These are phyloP conservation scores for Caranx ignobilis DNA, from an alignment of 2,113 vertebrate genomes.

Conservation along the genomic window DNA sequence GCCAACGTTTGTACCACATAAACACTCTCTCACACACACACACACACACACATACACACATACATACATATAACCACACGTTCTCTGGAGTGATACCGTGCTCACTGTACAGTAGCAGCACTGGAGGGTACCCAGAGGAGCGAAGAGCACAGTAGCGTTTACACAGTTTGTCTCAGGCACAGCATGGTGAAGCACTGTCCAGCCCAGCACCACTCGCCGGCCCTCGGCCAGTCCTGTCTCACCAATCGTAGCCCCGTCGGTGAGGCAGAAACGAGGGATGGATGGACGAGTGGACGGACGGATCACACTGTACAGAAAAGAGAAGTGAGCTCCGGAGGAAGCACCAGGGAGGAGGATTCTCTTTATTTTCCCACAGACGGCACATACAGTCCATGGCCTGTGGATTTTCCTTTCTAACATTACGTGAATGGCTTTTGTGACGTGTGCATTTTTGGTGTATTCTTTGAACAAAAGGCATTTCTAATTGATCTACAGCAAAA, in stretches of 20 bases:
- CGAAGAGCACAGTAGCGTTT: conserved; percentile 75
- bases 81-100: conserved; percentile 49
- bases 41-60: conserved; percentile 20
- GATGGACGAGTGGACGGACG: conserved; percentile 7
- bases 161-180: conserved; percentile 84
- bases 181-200: conserved; percentile 68
- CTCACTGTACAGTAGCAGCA: conserved; percentile 34
- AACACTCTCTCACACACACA: conserved; percentile 19
- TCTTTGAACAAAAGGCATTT: conserved; percentile 71
- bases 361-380: background rate
- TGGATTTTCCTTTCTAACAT: conserved; percentile 61
- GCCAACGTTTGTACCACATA: conserved; percentile 67
- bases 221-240: conserved; percentile 57
- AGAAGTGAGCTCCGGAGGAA: background rate
- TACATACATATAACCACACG: conserved; percentile 3
- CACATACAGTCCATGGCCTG: conserved; percentile 42
- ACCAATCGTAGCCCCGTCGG: conserved; percentile 69
- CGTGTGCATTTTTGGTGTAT: conserved; percentile 80
- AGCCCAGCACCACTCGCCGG: conserved; percentile 40
- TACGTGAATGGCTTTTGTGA: conserved; percentile 79
- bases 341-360: conserved; percentile 8
- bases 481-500: conserved; percentile 60
- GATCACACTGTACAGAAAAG: conserved; percentile 64
- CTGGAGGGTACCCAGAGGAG: conserved; percentile 43
- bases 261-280: conserved; percentile 33